These are phyloP conservation scores for Pachyseris speciosa DNA, from an alignment of 64 coral and sea anemone genomes.

Conservation along the genomic window DNA sequence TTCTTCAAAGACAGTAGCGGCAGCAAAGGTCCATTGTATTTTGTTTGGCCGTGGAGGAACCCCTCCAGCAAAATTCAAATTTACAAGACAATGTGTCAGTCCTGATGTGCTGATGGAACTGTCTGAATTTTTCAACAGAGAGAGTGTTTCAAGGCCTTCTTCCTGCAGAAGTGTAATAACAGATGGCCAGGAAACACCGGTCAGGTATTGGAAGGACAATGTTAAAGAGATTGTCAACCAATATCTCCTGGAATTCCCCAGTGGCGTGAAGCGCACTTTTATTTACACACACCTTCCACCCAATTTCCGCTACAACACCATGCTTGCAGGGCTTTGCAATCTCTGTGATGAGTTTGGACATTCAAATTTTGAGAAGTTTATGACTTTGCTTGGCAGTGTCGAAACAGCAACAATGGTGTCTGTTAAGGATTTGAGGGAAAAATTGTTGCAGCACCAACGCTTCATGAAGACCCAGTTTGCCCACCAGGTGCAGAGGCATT, in stretches of 20 bases:
- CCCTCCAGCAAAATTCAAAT: conserved; percentile 14
- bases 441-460: background rate
- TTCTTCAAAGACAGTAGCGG: conserved; percentile 38
- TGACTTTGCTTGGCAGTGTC: background rate
- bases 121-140: background rate
- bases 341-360: background rate
- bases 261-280: background rate
- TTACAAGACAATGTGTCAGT: conserved; percentile 16
- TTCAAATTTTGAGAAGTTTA: background rate
- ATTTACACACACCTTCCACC: background rate
- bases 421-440: background rate
- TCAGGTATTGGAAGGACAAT: conserved; percentile 42
- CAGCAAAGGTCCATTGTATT: conserved; percentile 40
- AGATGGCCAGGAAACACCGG: conserved; percentile 25
- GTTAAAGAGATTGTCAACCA: background rate
- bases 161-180: conserved; percentile 67
- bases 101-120: conserved; percentile 34
- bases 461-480: background rate
- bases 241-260: background rate
- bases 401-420: too few species aligned
- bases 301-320: background rate
- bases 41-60: conserved; percentile 57
- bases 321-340: background rate
- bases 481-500: conserved; percentile 4
- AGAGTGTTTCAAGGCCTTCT: conserved; percentile 52